Percentiles rank a stretch among this genome's conserved stretches.
Evolutionary conservation across 2,888 invertebrate species (phyloP).

Genomic region (Oasisia sp.): DNA sequence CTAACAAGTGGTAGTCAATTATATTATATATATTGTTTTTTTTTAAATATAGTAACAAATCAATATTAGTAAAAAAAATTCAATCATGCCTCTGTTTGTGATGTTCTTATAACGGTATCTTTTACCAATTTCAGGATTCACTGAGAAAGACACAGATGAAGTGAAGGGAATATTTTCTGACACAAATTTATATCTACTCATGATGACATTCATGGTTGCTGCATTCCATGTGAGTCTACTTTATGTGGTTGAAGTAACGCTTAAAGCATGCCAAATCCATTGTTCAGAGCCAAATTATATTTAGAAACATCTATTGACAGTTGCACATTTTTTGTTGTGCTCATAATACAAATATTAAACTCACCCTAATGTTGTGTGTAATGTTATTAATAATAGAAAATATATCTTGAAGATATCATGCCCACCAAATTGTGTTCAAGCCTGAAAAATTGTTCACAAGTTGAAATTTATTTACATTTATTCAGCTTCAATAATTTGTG

Average conservation of each 20-base stretch:
- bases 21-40: not conserved
- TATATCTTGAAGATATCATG: too few relatives aligned
- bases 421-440: too few relatives aligned
- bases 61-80: not conserved
- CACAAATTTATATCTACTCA: constrained; percentile 90
- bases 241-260: not conserved
- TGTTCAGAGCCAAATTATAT: not conserved
- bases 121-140: constrained; percentile 73
- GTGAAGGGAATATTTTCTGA: constrained; percentile 96
- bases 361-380: too few relatives aligned
- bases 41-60: too few relatives aligned
- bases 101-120: not conserved
- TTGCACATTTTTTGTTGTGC: too few relatives aligned
- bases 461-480: too few relatives aligned
- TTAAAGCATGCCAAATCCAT: not conserved
- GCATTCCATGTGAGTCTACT: constrained; percentile 85
- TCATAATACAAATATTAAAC: too few relatives aligned
- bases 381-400: too few relatives aligned
- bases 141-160: constrained; percentile 94
- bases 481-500: too few relatives aligned
- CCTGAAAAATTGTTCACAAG: too few relatives aligned
- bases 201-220: constrained; percentile 89
- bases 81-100: not conserved
- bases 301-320: too few relatives aligned
- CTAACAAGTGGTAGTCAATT: too few relatives aligned